phyloP scores from a whole-genome alignment of 92 coral and sea anemone species.

The Umimayanthus kanabou region DNA sequence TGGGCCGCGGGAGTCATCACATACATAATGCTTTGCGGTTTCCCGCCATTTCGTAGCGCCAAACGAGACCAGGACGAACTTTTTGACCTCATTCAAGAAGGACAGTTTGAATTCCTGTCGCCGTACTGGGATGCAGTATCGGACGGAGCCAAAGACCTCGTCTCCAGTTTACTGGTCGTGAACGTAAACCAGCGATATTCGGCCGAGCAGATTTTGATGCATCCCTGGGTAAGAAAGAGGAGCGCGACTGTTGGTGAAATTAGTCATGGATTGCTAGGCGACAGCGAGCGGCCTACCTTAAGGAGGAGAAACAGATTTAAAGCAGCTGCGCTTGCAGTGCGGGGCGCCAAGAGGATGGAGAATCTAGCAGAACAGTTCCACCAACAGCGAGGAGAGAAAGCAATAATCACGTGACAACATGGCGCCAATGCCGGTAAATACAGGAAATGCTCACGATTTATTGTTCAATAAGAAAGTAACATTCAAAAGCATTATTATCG shows the following conservation, averaged over 20 bases:
- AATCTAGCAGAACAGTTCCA: slow-evolving; percentile 86
- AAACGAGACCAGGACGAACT: slow-evolving; percentile 96
- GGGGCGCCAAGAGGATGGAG: slow-evolving; percentile 83
- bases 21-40: slow-evolving; percentile 98
- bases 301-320: slow-evolving; percentile 73
- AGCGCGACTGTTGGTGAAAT: slow-evolving; percentile 59
- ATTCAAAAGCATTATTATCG: too few relatives aligned
- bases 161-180: slow-evolving; percentile 78
- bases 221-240: slow-evolving; percentile 74
- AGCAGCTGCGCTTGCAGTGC: slow-evolving; percentile 91
- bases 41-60: slow-evolving; percentile 99
- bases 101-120: slow-evolving; percentile 89
- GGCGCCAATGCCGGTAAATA: too few relatives aligned
- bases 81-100: slow-evolving; percentile 87
- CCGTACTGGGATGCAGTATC: slow-evolving; percentile 97
- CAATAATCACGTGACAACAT: slow-evolving; percentile 51
- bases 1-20: slow-evolving; percentile 99
- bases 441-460: too few relatives aligned
- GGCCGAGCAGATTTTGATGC: slow-evolving; percentile 82
- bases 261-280: slow-evolving; percentile 50
- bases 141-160: slow-evolving; percentile 81
- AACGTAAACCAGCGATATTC: slow-evolving; percentile 63
- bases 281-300: slow-evolving; percentile 33
- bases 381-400: slow-evolving; percentile 86
- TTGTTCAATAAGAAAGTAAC: too few relatives aligned